Base-by-base conservation (phyloP, 92 coral and sea anemone species). In the Parazoanthus darwini region DNA sequence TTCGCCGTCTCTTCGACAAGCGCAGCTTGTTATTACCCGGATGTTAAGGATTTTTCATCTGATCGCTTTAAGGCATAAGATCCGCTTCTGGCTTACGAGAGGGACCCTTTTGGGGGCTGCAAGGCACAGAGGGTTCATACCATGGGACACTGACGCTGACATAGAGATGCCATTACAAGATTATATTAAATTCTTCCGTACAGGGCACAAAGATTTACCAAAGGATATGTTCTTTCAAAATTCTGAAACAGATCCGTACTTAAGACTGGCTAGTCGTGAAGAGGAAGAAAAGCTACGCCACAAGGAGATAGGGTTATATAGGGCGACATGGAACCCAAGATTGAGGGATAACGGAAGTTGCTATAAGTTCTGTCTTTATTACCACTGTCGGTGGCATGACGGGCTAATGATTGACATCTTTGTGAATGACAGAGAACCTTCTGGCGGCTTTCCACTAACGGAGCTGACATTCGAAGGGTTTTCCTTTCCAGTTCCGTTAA, bases 91-190 rank as follows among this genome's bases (percentile, higher is more conserved):
- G 96, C 63, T 94, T 4, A 79, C 89, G 1, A 86, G 87, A 0
- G 96, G 92, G 10, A 94, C 96, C 18, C 85, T 94, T 9, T 87
- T 94, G 7, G 96, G 94, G 11, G 94, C 96, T 26, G 93, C 91
- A 15, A 88, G 94, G 82, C 96, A 94, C 77, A 81, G 77, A n/a
- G 96, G 96, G 14, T 92, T 90, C 46, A 90, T 94, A 54, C 96
- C 96, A 68, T 94, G 94, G 96, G 96, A 94, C 35, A 59, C 88
- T 15, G 94, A 94, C 74, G 86, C 80, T 13, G 96, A 94, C 46
- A 86, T 94, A 83, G 82, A 88, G 79, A 92, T 94, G 29, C 90
- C 94, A 67, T 68, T 92, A 73, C 88, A 86, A 15, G 94, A 94
- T 56, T 94, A 92, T 66, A 88, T 90, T n/a, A 81, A 66, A 50